Conservation (phyloP, 2,797 vertebrate genomes). For the Anguilla megastoma region DNA sequence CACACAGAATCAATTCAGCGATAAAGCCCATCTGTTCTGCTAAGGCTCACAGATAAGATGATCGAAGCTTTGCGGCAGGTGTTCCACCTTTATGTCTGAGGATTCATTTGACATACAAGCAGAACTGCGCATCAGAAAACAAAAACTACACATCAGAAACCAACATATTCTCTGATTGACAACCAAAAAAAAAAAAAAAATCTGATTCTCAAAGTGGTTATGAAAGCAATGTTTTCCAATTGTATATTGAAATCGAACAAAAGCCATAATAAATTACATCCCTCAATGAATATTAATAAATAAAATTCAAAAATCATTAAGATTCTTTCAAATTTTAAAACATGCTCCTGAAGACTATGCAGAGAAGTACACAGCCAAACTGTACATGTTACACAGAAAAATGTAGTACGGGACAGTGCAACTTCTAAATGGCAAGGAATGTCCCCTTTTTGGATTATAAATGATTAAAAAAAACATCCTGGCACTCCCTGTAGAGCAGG, state of each 20-base stretch:
- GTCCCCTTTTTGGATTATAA: neutral
- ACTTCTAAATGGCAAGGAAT: neutral
- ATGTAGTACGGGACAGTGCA: neutral
- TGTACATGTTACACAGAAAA: neutral
- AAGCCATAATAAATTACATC: neutral
- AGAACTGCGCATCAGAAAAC: neutral
- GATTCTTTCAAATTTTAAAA: slow-evolving; percentile 26
- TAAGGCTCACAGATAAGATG: slow-evolving; percentile 69
- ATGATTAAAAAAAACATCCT: neutral
- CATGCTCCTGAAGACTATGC: slow-evolving; percentile 26
- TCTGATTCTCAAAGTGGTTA: neutral
- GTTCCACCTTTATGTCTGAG: slow-evolving; percentile 49
- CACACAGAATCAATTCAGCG: neutral
- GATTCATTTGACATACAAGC: neutral
- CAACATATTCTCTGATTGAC: neutral
- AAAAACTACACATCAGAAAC: neutral
- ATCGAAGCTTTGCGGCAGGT: neutral
- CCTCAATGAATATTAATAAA: neutral
- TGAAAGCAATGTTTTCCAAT: neutral
- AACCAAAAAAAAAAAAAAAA: neutral
- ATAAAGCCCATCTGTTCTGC: slow-evolving; percentile 77
- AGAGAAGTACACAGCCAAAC: slow-evolving; percentile 13
- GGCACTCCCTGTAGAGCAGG: neutral
- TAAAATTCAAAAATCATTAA: neutral
- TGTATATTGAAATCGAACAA: neutral